phyloP scores from a whole-genome alignment of 2,797 vertebrate genomes.

The Chrysocyon brachyurus region DNA sequence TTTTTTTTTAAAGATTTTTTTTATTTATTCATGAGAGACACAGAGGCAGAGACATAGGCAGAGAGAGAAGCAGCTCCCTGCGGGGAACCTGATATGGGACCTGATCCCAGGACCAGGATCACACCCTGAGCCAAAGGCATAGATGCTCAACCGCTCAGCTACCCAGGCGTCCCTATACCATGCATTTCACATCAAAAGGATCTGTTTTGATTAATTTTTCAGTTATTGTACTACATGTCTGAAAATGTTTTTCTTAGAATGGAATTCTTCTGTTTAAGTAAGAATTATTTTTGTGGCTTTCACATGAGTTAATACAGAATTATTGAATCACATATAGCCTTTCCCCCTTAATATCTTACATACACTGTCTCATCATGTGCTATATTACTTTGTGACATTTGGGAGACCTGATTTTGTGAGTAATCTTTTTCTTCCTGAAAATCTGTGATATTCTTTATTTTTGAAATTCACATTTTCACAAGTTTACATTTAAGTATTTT shows the following conservation, averaged over 20 bases:
- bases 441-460: neutral
- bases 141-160: too few relatives aligned
- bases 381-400: neutral
- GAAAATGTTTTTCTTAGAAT: constrained; percentile 24
- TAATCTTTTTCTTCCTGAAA: constrained; percentile 32
- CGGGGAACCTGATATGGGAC: too few relatives aligned
- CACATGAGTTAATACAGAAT: neutral
- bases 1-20: too few relatives aligned
- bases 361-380: neutral
- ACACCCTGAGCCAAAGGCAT: too few relatives aligned
- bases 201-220: constrained; percentile 40
- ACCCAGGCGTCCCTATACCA: neutral
- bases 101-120: too few relatives aligned
- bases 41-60: too few relatives aligned
- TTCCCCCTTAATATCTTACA: neutral
- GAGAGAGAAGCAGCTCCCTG: too few relatives aligned
- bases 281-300: constrained; percentile 45
- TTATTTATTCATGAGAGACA: too few relatives aligned
- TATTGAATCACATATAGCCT: neutral
- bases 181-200: neutral
- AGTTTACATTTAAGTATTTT: constrained; percentile 30
- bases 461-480: constrained; percentile 1
- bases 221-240: neutral
- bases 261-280: neutral
- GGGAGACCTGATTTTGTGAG: neutral